Percentiles rank a stretch among this genome's conserved stretches.
Evolutionary conservation across 2,888 invertebrate genomes (phyloP).

Genomic region (Noctua comes): DNA sequence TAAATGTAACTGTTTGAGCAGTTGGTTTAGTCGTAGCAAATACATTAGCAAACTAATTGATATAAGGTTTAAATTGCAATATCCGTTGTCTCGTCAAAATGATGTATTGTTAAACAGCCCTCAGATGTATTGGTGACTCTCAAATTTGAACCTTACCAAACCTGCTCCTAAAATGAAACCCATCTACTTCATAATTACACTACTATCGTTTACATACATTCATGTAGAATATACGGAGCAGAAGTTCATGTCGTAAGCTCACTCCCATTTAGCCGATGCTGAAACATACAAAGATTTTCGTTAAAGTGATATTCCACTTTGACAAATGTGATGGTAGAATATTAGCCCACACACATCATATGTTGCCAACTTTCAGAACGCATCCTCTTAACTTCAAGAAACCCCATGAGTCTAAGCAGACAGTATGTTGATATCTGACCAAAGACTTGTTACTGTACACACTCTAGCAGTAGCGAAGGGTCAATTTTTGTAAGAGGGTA

Average conservation of each 20-base stretch:
- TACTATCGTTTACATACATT: conserved; percentile 12
- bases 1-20: not conserved
- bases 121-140: not conserved
- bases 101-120: not conserved
- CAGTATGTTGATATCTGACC: no score
- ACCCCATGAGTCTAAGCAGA: no score
- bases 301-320: not conserved
- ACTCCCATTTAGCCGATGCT: conserved; percentile 55
- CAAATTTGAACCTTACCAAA: not conserved
- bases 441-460: no score
- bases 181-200: conserved; percentile 10
- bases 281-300: conserved; percentile 22
- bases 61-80: conserved; percentile 3
- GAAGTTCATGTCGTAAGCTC: conserved; percentile 2
- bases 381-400: no score
- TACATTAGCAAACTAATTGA: not conserved
- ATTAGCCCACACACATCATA: no score
- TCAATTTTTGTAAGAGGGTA: no score
- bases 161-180: conserved; percentile 33
- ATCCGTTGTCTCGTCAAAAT: not conserved
- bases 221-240: not conserved
- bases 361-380: no score
- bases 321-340: not conserved
- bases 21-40: not conserved
- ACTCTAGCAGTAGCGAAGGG: no score